Evolutionary conservation across 2,797 vertebrate genomes (phyloP).

Genomic region (Phrynocephalus forsythii): DNA sequence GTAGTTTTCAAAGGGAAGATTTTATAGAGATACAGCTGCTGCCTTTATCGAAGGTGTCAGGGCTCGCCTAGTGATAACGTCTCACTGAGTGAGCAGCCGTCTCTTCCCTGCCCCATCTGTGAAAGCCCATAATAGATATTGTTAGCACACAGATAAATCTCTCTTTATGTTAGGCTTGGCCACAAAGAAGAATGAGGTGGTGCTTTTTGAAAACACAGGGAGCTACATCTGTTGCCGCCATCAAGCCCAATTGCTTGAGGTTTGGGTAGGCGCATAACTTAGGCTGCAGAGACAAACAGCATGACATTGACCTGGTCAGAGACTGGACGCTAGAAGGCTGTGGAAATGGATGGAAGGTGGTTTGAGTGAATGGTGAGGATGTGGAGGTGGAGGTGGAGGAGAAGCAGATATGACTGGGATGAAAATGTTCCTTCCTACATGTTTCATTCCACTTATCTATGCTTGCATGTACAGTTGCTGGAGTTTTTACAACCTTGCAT

Average conservation of each 20-base stretch:
- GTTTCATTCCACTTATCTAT: too few relatives aligned
- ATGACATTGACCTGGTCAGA: neutral
- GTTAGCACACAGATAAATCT: slow-evolving; percentile 69
- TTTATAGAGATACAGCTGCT: slow-evolving; percentile 44
- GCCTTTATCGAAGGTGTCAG: slow-evolving; percentile 59
- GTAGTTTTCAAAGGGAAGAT: slow-evolving; percentile 52
- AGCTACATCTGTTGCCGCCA: slow-evolving; percentile 45
- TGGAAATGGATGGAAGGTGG: neutral
- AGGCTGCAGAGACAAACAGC: neutral
- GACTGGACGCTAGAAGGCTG: neutral
- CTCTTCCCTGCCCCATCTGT: slow-evolving; percentile 41
- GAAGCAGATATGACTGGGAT: neutral
- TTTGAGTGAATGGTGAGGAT: too few relatives aligned
- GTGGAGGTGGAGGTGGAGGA: neutral
- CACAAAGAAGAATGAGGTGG: slow-evolving; percentile 55
- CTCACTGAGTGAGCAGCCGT: slow-evolving; percentile 48
- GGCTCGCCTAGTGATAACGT: slow-evolving; percentile 60
- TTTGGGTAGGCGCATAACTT: slow-evolving; percentile 29
- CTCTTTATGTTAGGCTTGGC: slow-evolving; percentile 57
- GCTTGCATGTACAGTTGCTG: too few relatives aligned
- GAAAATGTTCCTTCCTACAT: neutral
- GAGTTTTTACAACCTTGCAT: too few relatives aligned
- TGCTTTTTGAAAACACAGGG: slow-evolving; percentile 58
- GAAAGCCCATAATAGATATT: slow-evolving; percentile 64
- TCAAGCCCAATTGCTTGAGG: slow-evolving; percentile 44